phyloP scores from a whole-genome alignment of 2,797 vertebrate genomes.

The Anabacerthia variegaticeps region DNA sequence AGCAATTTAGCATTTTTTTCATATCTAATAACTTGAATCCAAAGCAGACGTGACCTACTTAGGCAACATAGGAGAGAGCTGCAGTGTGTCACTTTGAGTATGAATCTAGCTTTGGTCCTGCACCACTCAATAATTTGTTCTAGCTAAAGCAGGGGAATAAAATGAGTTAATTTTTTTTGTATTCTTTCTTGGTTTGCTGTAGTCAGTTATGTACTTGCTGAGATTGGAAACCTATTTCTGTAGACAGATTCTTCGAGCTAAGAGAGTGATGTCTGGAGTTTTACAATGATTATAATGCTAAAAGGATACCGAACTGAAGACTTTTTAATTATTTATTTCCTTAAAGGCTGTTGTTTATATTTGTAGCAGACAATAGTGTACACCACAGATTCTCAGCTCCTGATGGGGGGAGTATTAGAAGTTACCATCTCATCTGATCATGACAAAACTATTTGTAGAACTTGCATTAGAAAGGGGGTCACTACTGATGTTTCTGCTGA shows the following conservation, averaged over 20 bases:
- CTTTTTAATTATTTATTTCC: not conserved
- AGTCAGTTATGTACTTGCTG: not conserved
- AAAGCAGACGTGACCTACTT: not conserved
- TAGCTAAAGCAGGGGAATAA: not conserved
- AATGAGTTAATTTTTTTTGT: not conserved
- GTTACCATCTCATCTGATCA: not conserved
- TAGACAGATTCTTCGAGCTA: not conserved
- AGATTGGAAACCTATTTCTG: not conserved
- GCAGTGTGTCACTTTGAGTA: not conserved
- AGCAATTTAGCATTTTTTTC: not conserved
- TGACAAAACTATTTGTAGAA: not conserved
- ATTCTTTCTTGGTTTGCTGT: not conserved
- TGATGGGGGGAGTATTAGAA: not conserved
- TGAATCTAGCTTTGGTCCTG: not conserved
- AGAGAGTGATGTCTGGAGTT: not conserved
- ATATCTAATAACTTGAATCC: not conserved
- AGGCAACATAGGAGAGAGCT: not conserved
- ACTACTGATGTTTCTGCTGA: not conserved
- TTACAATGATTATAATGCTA: not conserved
- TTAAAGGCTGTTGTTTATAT: not conserved
- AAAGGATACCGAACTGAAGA: not conserved
- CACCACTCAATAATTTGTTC: not conserved
- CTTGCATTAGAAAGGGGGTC: not conserved
- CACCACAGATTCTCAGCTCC: not conserved
- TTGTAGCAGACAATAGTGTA: not conserved